phyloP scores from a whole-genome alignment of 37 sponge, comb jelly and placozoan genomes.

The Beroe forskalii region DNA sequence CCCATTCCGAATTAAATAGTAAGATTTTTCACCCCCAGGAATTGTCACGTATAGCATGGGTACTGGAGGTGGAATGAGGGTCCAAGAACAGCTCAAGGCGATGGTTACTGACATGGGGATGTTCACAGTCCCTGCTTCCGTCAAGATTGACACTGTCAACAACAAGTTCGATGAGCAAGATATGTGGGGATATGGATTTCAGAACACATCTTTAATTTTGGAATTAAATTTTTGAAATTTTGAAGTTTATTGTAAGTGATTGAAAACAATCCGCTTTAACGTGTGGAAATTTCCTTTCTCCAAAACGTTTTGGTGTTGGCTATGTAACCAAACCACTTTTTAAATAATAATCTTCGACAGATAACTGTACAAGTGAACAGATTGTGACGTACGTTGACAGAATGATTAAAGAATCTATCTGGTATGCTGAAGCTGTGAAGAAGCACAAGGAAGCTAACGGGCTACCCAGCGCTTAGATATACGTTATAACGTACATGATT shows the following conservation, averaged over 20 bases:
- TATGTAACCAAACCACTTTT: no score
- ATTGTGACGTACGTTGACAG: conserved; percentile 70
- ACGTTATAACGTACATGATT: no score
- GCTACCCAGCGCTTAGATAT: conserved; percentile 59
- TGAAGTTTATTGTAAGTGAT: no score
- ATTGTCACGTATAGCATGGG: conserved; percentile 84
- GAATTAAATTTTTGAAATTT: no score
- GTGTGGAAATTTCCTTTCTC: no score
- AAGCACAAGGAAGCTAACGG: conserved; percentile 71
- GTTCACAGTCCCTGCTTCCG: conserved; percentile 65
- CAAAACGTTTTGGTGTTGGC: no score
- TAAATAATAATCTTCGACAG: no score
- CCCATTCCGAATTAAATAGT: no score
- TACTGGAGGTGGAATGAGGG: conserved; percentile 78
- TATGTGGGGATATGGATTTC: no score
- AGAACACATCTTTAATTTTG: no score
- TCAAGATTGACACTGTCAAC: conserved; percentile 75
- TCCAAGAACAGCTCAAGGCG: conserved; percentile 72
- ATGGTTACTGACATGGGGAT: conserved; percentile 80
- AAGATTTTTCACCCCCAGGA: no score
- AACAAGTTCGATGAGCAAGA: conserved; percentile 75
- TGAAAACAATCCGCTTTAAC: no score
- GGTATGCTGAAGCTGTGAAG: conserved; percentile 82
- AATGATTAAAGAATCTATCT: conserved; percentile 75
- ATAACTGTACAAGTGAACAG: conserved; percentile 64